phyloP scores from a whole-genome alignment of 2,113 vertebrate genomes.

The Orientallactaga bullata region DNA sequence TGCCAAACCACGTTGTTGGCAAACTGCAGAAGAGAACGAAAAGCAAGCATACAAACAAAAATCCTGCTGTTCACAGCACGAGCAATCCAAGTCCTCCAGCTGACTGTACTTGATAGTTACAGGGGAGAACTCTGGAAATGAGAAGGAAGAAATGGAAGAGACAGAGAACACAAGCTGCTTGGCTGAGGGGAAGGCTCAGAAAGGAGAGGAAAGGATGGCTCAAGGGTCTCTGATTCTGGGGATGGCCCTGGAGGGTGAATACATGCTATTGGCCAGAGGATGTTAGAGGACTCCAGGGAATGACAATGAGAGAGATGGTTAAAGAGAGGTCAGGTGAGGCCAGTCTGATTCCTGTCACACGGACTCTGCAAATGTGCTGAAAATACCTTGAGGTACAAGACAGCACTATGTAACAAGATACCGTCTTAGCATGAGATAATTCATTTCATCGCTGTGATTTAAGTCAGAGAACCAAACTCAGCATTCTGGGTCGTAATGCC shows the following conservation, averaged over 20 bases:
- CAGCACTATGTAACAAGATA: background rate
- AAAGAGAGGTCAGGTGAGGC: background rate
- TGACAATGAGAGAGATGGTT: background rate
- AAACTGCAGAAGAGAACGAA: background rate
- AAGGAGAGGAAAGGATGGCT: background rate
- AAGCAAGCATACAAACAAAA: background rate
- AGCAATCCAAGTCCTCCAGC: background rate
- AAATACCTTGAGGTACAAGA: background rate
- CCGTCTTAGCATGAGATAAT: background rate
- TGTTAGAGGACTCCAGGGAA: background rate
- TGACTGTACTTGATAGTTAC: no score
- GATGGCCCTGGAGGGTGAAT: background rate
- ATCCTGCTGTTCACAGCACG: background rate
- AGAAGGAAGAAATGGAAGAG: background rate
- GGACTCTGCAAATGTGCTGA: background rate
- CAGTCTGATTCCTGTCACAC: constrained; percentile 5
- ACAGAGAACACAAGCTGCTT: background rate
- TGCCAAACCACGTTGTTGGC: background rate
- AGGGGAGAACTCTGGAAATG: background rate
- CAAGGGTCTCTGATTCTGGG: background rate
- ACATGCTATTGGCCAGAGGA: background rate
- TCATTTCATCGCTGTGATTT: constrained; percentile 19
- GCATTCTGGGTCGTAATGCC: background rate
- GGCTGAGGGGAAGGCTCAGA: background rate
- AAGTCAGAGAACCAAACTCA: constrained; percentile 40